Conservation (phyloP, 2,797 vertebrate genomes). For the Poeciliopsis gracilis region DNA sequence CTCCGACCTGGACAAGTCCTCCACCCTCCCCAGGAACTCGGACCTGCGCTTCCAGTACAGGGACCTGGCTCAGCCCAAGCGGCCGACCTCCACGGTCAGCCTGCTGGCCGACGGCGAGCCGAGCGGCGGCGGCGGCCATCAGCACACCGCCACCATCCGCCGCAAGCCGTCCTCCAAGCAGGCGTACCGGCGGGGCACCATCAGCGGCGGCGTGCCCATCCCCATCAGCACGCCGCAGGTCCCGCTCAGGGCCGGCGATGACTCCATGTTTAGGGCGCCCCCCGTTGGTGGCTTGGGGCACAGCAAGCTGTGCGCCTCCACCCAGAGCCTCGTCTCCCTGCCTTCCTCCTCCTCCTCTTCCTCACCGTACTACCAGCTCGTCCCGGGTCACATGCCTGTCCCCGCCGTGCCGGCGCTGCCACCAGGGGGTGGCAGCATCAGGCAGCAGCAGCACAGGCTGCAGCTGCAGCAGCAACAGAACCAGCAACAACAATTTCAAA, state of each 20-base stretch:
- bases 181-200: slow-evolving; percentile 79
- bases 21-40: slow-evolving; percentile 86
- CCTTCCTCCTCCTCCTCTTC: slow-evolving; percentile 72
- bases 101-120: slow-evolving; percentile 78
- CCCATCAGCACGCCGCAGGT: slow-evolving; percentile 85
- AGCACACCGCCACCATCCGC: slow-evolving; percentile 82
- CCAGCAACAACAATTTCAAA: slow-evolving; percentile 9
- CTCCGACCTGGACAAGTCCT: slow-evolving; percentile 86
- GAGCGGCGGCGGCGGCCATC: slow-evolving; percentile 38
- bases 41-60: slow-evolving; percentile 83
- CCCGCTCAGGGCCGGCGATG: slow-evolving; percentile 51
- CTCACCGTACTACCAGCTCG: slow-evolving; percentile 81
- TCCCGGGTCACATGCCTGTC: slow-evolving; percentile 81
- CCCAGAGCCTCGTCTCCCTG: slow-evolving; percentile 81
- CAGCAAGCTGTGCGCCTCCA: slow-evolving; percentile 79
- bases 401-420: slow-evolving; percentile 59
- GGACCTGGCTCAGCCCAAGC: slow-evolving; percentile 82
- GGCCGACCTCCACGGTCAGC: slow-evolving; percentile 84
- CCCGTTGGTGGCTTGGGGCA: slow-evolving; percentile 60
- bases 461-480: slow-evolving; percentile 41
- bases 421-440: slow-evolving; percentile 52
- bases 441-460: slow-evolving; percentile 67
- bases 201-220: slow-evolving; percentile 84
- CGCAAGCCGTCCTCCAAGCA: slow-evolving; percentile 86
- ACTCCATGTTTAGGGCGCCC: slow-evolving; percentile 55